Conservation (phyloP, 2,113 vertebrate genomes). For the Procavia capensis region DNA sequence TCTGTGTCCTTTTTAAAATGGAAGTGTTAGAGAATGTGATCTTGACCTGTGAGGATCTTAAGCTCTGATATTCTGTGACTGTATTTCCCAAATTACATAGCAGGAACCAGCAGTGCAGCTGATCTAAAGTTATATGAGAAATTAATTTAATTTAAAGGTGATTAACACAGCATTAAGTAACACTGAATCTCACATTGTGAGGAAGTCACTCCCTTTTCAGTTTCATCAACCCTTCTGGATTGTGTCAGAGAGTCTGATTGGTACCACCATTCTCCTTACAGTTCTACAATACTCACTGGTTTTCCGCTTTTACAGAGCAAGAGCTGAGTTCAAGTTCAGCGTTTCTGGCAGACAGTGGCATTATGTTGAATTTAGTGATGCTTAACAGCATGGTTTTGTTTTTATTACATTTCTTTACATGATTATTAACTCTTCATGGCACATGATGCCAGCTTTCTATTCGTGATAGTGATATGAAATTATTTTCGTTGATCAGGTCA, state of each 20-base stretch:
- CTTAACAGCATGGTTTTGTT: neutral
- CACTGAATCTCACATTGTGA: neutral
- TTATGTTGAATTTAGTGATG: neutral
- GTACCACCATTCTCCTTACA: neutral
- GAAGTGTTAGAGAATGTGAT: neutral
- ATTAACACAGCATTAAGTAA: fast-evolving
- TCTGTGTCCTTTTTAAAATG: neutral
- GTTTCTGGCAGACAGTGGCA: neutral
- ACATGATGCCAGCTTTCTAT: neutral
- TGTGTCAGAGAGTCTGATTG: neutral
- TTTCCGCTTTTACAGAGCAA: neutral
- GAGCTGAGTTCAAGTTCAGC: neutral
- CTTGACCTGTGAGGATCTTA: neutral
- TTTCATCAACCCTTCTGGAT: neutral
- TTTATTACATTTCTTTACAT: neutral
- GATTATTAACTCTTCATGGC: neutral
- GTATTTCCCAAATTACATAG: neutral
- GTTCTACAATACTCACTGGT: fast-evolving
- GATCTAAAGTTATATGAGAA: neutral
- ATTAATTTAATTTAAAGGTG: neutral
- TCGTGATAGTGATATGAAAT: neutral
- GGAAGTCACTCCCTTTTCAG: neutral
- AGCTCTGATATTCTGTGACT: neutral
- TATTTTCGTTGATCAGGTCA: neutral
- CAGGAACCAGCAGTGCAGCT: neutral